A percentile compares a stretch with the other conserved stretches of the same genome.
phyloP scores from a whole-genome alignment of 2,888 invertebrate genomes.

The Agrilus mali region DNA sequence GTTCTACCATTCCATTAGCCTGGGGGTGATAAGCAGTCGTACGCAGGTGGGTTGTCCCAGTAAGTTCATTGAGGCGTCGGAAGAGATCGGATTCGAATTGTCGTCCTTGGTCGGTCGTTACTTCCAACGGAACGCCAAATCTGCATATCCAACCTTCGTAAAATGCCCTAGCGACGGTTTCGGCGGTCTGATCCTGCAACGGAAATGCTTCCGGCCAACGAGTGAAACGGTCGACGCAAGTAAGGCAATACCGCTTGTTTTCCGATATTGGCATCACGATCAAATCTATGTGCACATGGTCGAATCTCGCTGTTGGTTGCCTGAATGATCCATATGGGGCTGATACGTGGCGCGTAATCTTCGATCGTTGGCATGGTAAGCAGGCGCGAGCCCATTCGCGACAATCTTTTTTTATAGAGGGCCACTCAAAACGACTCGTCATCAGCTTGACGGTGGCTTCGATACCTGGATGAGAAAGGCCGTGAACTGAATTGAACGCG shows the following conservation, averaged over 20 bases:
- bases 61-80: background rate
- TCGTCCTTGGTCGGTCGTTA: conserved; percentile 12
- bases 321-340: too few relatives aligned
- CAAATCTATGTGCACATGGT: too few relatives aligned
- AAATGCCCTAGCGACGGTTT: too few relatives aligned
- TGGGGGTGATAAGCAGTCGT: too few relatives aligned
- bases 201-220: conserved; percentile 10
- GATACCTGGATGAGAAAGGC: too few relatives aligned
- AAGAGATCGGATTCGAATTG: conserved; percentile 16
- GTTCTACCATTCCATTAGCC: background rate
- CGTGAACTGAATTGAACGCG: too few relatives aligned
- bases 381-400: conserved; percentile 1
- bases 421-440: background rate
- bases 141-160: conserved; percentile 8
- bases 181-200: conserved; percentile 9
- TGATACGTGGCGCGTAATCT: background rate
- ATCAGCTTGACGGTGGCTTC: background rate
- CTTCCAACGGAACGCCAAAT: conserved; percentile 9
- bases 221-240: conserved; percentile 2
- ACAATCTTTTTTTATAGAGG: background rate
- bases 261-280: background rate
- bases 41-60: background rate
- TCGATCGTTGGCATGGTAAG: conserved; percentile 1
- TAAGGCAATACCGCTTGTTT: background rate
- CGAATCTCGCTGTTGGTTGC: too few relatives aligned